Evolutionary conservation across 2,888 invertebrate species (phyloP).

Genomic region (Encarsia formosa): DNA sequence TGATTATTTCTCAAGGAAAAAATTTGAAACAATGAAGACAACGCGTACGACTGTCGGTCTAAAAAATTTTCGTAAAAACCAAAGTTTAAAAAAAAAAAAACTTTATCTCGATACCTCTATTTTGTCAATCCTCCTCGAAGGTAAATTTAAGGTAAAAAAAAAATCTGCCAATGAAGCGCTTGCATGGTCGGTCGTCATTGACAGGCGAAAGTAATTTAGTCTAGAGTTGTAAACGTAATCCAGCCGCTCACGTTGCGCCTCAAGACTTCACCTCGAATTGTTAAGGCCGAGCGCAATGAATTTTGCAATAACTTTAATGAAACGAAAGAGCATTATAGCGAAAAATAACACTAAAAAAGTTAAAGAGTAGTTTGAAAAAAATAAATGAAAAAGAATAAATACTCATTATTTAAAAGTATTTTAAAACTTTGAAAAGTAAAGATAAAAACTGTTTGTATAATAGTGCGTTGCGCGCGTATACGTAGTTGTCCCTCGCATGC

Average conservation of each 20-base stretch:
- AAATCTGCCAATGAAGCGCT: slow-evolving; percentile 1
- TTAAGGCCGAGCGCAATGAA: slow-evolving; percentile 28
- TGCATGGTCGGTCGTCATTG: slow-evolving; percentile 7
- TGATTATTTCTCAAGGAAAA: background rate
- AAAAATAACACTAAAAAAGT: background rate
- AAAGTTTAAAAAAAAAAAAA: background rate
- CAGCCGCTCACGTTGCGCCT: background rate
- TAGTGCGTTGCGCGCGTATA: slow-evolving; percentile 40
- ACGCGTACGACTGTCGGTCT: slow-evolving; percentile 7
- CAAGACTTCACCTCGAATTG: slow-evolving; percentile 10
- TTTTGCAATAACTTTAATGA: slow-evolving; percentile 39
- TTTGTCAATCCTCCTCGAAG: too few species aligned
- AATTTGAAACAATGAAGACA: background rate
- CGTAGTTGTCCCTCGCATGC: slow-evolving; percentile 41
- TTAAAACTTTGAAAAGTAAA: slow-evolving; percentile 32
- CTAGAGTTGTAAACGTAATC: slow-evolving; percentile 5
- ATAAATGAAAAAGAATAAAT: too few species aligned
- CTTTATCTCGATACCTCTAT: too few species aligned
- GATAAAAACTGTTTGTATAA: slow-evolving; percentile 41
- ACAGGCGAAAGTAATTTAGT: slow-evolving; percentile 19
- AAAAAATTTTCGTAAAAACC: slow-evolving; percentile 4
- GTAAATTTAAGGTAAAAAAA: too few species aligned
- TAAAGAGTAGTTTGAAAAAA: too few species aligned
- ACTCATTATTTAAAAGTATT: slow-evolving; percentile 30
- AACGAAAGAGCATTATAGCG: slow-evolving; percentile 11